Evolutionary conservation across 2,113 vertebrate species (phyloP), one percentile per base, ranked within the genome.

Genomic region (Oryzias melastigma): DNA sequence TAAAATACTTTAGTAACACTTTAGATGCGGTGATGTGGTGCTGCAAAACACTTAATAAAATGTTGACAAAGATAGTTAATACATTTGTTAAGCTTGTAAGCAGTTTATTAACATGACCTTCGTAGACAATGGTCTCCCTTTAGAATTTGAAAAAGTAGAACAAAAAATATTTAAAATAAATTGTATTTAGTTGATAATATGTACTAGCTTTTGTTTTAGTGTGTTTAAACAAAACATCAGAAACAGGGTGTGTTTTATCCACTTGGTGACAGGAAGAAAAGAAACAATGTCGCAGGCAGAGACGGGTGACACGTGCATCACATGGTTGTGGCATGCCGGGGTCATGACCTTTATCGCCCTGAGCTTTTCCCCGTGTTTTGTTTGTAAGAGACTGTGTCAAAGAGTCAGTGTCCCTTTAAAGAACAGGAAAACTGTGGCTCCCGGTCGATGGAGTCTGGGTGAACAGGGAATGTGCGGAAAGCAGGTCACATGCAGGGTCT

Each of bases 281-380:
- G 82, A 88, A 90, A 86, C 87, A 76, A 85, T 82, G 87, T 84
- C 81, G 70, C 73, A 75, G 52, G 24, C 71, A 71, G 58, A 68
- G 66, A 57, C 77, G 88, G 90, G 92, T 92, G 93, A 93, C 93
- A 92, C 88, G 93, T 83, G 91, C 90, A 91, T 92, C 91, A 85
- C 91, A 91, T 82, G 87, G 78, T 75, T 86, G 90, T 93, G 91
- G 91, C 89, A 91, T 73, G 61, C 78, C 58, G 74, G 71, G 81
- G 64, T 86, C 83, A 92, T 60, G 68, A 86, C 88, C 70, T 35
- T 44, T 20, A 43, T 44, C 55, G 14, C 65, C 61, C 69, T 57
- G 7, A 22, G 62, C 56, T 47, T n/a, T 25, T 53, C 42, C 55
- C 54, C 45, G 65, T 69, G 59, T 71, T 49, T 62, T 43, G 10